These are phyloP conservation scores for Galerucella calmariensis DNA, from an alignment of 2,888 invertebrate species.

Conservation along the genomic window DNA sequence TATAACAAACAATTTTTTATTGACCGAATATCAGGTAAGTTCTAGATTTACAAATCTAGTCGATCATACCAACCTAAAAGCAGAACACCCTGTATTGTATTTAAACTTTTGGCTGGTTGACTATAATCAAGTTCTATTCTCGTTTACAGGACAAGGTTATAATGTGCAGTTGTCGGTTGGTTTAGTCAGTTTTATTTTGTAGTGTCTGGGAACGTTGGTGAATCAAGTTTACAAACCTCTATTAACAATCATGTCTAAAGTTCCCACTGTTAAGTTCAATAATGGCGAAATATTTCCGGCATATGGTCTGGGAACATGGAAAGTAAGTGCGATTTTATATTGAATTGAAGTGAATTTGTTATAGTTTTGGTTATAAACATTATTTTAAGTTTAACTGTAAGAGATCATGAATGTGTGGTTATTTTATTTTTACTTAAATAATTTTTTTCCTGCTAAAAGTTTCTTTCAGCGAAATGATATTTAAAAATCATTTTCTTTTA, in stretches of 20 bases:
- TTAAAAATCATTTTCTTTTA: too few species aligned
- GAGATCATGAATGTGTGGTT: too few species aligned
- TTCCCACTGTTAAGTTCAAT: conserved; percentile 65
- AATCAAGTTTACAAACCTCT: background rate
- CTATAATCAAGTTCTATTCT: background rate
- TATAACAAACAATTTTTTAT: too few species aligned
- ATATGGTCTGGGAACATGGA: conserved; percentile 76
- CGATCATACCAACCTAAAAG: background rate
- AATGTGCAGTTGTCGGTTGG: background rate
- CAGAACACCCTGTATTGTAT: background rate
- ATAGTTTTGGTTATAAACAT: too few species aligned
- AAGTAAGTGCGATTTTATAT: conserved; percentile 63
- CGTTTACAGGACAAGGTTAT: background rate
- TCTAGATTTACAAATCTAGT: background rate
- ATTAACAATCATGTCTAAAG: conserved; percentile 39
- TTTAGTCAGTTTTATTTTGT: conserved; percentile 3
- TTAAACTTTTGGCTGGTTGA: background rate
- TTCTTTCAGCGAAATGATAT: too few species aligned
- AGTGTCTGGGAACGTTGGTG: background rate
- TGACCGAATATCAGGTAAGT: background rate
- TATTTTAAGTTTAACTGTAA: too few species aligned
- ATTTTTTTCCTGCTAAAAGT: too few species aligned
- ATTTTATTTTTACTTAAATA: too few species aligned
- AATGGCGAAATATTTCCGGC: conserved; percentile 71
- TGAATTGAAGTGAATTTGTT: background rate